Evolutionary conservation across 2,113 vertebrate genomes (phyloP).

Genomic region (Neogobius melanostomus): DNA sequence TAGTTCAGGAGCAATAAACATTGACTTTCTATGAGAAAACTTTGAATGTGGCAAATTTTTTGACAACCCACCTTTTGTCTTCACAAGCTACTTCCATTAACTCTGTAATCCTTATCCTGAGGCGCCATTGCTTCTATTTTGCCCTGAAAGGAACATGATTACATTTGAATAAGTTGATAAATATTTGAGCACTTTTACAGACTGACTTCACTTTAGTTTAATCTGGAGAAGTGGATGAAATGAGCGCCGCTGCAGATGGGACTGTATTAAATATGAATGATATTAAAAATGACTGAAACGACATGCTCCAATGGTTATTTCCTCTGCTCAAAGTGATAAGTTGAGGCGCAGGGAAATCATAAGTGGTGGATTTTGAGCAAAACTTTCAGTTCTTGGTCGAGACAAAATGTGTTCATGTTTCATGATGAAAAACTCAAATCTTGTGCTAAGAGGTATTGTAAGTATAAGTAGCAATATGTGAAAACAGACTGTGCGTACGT

Average conservation of each 20-base stretch:
- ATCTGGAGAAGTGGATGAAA: slow-evolving; percentile 4
- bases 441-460: no score
- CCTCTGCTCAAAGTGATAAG: background rate
- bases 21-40: no score
- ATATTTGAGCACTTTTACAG: slow-evolving; percentile 4
- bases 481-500: no score
- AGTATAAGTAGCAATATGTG: no score
- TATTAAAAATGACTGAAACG: slow-evolving; percentile 2
- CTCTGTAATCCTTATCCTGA: background rate
- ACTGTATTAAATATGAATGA: background rate
- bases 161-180: background rate
- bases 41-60: no score
- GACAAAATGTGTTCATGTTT: background rate
- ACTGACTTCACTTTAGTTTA: background rate
- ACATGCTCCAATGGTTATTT: no score
- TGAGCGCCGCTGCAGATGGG: background rate
- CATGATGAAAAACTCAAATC: no score
- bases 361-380: background rate
- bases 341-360: background rate
- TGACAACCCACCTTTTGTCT: no score
- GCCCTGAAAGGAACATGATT: background rate
- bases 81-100: no score
- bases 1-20: no score
- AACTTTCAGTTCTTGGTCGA: background rate
- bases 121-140: background rate